phyloP scores from a whole-genome alignment of 37 sponge, comb jelly and placozoan genomes.

The Oscarella lobularis region DNA sequence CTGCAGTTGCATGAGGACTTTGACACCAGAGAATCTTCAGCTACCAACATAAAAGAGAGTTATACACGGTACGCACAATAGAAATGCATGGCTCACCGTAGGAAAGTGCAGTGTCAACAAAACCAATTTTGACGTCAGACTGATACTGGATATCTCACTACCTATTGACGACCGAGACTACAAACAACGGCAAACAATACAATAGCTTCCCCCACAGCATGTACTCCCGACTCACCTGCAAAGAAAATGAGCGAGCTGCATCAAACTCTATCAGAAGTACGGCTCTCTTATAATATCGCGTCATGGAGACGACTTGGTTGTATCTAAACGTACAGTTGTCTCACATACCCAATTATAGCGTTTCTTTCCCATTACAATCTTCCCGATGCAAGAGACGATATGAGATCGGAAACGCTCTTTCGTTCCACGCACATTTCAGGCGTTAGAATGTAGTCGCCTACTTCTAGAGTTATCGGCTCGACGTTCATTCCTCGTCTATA shows the following conservation, averaged over 20 bases:
- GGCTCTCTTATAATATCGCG: conserved; percentile 61
- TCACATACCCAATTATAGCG: not conserved
- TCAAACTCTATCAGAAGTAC: conserved; percentile 86
- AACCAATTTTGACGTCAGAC: conserved; percentile 60
- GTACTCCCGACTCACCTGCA: conserved; percentile 35
- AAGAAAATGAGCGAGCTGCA: conserved; percentile 65
- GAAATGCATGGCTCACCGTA: conserved; percentile 27
- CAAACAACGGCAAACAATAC: not conserved
- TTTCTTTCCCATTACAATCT: conserved; percentile 45
- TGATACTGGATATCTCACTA: conserved; percentile 63
- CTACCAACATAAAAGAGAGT: conserved; percentile 9
- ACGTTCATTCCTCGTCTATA: conserved; percentile 89
- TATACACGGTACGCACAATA: not conserved
- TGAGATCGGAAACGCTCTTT: conserved; percentile 87
- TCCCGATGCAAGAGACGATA: conserved; percentile 83
- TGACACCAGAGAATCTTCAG: conserved; percentile 78
- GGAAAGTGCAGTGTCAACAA: conserved; percentile 94
- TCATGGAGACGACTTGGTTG: conserved; percentile 84
- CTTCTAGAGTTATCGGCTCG: conserved; percentile 81
- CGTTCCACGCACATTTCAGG: conserved; percentile 97
- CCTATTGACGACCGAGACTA: conserved; percentile 20
- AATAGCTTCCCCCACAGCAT: not conserved
- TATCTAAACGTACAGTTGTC: conserved; percentile 21
- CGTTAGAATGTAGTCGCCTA: conserved; percentile 94
- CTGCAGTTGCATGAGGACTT: conserved; percentile 73